Conservation (phyloP, 2,797 vertebrate species). For the Enoplosus armatus region DNA sequence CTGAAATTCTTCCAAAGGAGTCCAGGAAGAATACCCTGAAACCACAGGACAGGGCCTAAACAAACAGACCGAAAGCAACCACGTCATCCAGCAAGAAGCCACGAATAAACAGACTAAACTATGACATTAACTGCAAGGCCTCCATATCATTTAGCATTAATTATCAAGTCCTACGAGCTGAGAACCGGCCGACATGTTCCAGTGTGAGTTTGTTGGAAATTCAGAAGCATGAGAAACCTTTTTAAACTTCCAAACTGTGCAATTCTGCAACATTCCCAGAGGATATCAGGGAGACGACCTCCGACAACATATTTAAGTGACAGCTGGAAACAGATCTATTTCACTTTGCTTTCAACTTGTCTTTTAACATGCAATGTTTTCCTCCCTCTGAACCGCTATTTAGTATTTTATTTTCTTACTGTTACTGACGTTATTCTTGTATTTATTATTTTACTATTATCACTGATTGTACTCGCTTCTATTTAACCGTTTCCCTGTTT, state of each 20-base stretch:
- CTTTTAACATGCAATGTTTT: background rate
- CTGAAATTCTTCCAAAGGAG: conserved; percentile 15
- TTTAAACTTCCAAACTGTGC: conserved; percentile 20
- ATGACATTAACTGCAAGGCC: conserved; percentile 11
- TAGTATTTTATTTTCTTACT: background rate
- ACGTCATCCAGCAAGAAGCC: conserved; percentile 39
- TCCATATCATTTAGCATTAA: conserved; percentile 4
- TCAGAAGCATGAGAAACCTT: conserved; percentile 15
- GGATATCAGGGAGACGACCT: conserved; percentile 6
- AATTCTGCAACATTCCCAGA: conserved; percentile 21
- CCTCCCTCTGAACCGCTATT: background rate
- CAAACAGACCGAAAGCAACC: conserved; percentile 20
- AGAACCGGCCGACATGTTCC: background rate
- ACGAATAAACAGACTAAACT: conserved; percentile 48
- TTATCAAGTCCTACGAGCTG: background rate
- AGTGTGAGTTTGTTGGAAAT: background rate
- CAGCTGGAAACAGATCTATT: conserved; percentile 32
- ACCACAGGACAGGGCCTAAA: conserved; percentile 19
- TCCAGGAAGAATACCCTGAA: conserved; percentile 19
- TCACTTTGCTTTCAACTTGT: conserved; percentile 30
- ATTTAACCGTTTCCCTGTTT: background rate
- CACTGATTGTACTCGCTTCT: background rate
- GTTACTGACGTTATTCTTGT: background rate
- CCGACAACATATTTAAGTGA: conserved; percentile 59
- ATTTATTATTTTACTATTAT: background rate